Conservation (phyloP, 2,797 vertebrate genomes). For the Spinus pinus region DNA sequence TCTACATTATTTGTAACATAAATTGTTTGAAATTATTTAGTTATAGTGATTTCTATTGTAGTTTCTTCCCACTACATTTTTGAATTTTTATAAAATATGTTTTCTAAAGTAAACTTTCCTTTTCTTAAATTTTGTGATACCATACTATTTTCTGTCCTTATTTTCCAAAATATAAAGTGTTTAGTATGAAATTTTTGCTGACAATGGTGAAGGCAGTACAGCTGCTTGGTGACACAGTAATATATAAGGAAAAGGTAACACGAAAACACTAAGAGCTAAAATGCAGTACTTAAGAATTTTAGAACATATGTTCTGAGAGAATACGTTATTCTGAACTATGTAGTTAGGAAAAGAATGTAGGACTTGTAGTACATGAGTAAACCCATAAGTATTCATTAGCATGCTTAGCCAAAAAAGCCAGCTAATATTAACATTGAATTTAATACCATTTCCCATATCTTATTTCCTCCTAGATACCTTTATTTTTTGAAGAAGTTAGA, state of each 20-base stretch:
- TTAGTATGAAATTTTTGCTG: not conserved
- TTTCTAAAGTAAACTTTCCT: not conserved
- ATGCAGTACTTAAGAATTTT: not conserved
- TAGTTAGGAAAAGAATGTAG: not conserved
- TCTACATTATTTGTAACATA: not conserved
- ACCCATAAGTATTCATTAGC: rapidly evolving
- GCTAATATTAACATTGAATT: not conserved
- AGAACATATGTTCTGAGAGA: not conserved
- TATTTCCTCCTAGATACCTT: not conserved
- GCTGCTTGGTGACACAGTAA: not conserved
- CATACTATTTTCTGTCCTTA: not conserved
- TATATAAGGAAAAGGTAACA: not conserved
- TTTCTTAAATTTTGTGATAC: not conserved
- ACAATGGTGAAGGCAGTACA: not conserved
- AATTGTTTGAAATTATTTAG: not conserved
- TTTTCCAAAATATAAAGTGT: not conserved
- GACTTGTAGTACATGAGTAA: not conserved
- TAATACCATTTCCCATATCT: not conserved
- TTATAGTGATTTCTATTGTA: not conserved
- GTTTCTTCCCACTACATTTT: not conserved
- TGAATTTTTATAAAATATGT: not conserved
- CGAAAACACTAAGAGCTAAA: not conserved
- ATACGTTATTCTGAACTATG: not conserved
- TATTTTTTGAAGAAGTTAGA: not conserved
- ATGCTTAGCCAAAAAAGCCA: not conserved